Base-by-base conservation (phyloP, 2,888 invertebrate species). In the Disparrhopalites patrizii region DNA sequence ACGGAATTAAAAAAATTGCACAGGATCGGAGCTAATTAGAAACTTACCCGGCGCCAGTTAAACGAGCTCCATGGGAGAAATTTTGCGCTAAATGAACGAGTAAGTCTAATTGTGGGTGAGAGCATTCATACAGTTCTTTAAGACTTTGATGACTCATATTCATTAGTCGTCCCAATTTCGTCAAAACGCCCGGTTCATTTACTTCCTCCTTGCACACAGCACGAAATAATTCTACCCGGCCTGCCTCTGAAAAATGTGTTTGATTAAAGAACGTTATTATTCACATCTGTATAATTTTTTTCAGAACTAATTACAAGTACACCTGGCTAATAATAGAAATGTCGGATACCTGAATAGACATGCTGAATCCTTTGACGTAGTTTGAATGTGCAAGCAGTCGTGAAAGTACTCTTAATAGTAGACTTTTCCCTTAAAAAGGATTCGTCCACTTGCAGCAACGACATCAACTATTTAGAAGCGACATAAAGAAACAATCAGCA, bases 11-110 rank as follows among this genome's bases (percentile, higher is more conserved):
- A 36, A 36, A 36, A 13, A 10, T 15, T 15, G 15, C 15, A 13
- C 15, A 13, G 15, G n/a, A n/a, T n/a, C n/a, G n/a, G n/a, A n/a
- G n/a, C n/a, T n/a, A n/a, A n/a, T n/a, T n/a, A 57, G 18, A 13
- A 33, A 76, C 78, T 79, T 79, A 87, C 82, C 95, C 95, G 31
- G 98, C 98, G 36, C 98, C 99, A 1, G 98, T 98, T 40, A 99
- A 82, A 58, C 98, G 85, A n/a, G 92, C 90, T 47, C 93, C 90
- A n/a, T 89, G 81, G 3, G 86, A 85, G 67, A 85, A 82, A 57
- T 86, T 85, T 68, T 83, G 82, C 8, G 90, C 90, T 77, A 89
- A 80, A 31, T 86, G 82, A 23, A 95, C 91, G 25, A 98, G 83
- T 65, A 83, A 81, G 79, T 99, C 95, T 72, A 98, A 82, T 76